Evolutionary conservation across 2,888 invertebrate species (phyloP), one percentile per base, ranked within the genome.

Genomic region (Volucella bombylans): DNA sequence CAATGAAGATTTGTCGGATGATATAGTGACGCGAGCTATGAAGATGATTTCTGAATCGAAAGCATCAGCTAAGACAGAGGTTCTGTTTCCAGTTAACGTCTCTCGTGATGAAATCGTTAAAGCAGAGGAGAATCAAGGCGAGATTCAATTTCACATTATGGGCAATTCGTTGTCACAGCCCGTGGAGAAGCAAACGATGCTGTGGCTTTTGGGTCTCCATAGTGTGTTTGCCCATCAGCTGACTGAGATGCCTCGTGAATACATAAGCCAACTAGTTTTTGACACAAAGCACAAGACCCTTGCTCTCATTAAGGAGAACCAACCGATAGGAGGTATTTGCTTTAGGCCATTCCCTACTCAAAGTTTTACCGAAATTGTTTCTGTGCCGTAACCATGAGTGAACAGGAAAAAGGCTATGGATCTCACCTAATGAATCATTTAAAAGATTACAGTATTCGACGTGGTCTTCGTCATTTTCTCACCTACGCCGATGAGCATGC

Each of bases 381-480:
- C 92, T 98, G 98, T 91, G 98, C 98, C 10, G 96, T 99, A 67
- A 97, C 97, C 0, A 96, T 96, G 4, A 96, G 96, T 91, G 97
- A 98, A 90, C 98, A 99, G 92, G 97, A 97, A 65, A 96, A 97
- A 91, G 98, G 98, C 8, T 99, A 99, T 91, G 98, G 99, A 0
- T 98, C 98, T 0, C 98, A 98, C 90, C 93, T 99, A 88, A 99
- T 99, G 98, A 99, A 99, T 91, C 98, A 98, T 90, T 93, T 99
- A 43, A 99, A 99, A 90, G 98, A 98, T 90, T 97, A 97, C 90
- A 98, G 98, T 92, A 96, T 97, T 54, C 93, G 95, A 86, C 96
- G 96, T 89, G 96, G 96, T 72, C 95, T 98, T 59, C 93, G 96
- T 43, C 97, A 98, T 92, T 97, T 98, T 91, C 94, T 99, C 15